These are phyloP conservation scores for Syngnathus rostellatus DNA, from an alignment of 2,797 vertebrate species.

Conservation along the genomic window DNA sequence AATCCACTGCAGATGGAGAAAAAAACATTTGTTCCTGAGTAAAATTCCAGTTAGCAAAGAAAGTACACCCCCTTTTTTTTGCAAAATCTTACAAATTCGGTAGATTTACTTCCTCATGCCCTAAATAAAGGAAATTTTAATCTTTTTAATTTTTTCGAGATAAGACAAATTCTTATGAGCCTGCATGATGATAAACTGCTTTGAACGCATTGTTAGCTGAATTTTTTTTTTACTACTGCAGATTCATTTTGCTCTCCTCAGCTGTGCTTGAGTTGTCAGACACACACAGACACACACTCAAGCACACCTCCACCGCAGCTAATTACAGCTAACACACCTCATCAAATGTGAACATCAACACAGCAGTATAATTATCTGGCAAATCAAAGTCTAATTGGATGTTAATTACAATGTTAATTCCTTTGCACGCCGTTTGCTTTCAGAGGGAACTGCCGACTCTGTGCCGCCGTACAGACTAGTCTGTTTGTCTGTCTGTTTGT, in stretches of 20 bases:
- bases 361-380: constrained; percentile 62
- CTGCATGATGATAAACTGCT: background rate
- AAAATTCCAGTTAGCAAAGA: background rate
- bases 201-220: background rate
- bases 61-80: no score
- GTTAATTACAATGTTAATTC: constrained; percentile 71
- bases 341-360: constrained; percentile 63
- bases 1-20: no score
- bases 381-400: constrained; percentile 66
- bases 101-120: no score
- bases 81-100: no score
- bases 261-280: constrained; percentile 20
- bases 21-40: background rate
- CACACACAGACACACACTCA: background rate
- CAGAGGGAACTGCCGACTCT: background rate
- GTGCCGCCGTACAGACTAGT: background rate
- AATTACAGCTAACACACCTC: constrained; percentile 61
- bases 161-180: background rate
- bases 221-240: background rate
- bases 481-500: background rate
- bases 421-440: constrained; percentile 52
- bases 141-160: background rate
- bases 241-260: constrained; percentile 16
- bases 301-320: constrained; percentile 38
- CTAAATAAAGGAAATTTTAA: no score